Conservation (phyloP, 2,113 vertebrate genomes). For the Pituophis catenifer region DNA sequence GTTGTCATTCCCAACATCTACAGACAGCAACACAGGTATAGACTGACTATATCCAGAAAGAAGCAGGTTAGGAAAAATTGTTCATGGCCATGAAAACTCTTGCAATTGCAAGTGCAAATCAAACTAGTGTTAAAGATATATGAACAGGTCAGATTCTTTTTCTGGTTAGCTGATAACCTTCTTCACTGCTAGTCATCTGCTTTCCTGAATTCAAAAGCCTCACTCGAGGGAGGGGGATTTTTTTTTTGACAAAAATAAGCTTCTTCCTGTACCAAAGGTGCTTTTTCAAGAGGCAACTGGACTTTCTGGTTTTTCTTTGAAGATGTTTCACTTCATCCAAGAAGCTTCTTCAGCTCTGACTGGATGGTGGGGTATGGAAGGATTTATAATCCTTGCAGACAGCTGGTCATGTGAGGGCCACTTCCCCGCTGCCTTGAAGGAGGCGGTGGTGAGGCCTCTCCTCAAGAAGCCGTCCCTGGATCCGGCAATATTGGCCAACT, state of each 20-base stretch:
- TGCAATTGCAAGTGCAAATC: not conserved
- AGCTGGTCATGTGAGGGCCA: too few species aligned
- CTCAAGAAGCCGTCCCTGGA: too few species aligned
- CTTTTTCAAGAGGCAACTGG: too few species aligned
- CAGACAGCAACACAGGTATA: not conserved
- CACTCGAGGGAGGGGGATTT: not conserved
- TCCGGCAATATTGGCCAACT: too few species aligned
- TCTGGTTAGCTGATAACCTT: not conserved
- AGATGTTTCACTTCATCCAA: too few species aligned
- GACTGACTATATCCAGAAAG: not conserved
- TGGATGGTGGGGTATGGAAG: too few species aligned
- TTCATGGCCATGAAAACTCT: not conserved
- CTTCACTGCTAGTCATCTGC: not conserved
- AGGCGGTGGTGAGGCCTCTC: too few species aligned
- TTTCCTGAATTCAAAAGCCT: not conserved
- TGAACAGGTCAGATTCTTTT: not conserved
- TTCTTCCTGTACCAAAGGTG: not conserved
- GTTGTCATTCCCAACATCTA: not conserved
- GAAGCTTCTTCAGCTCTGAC: too few species aligned
- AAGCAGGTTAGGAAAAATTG: not conserved
- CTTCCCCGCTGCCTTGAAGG: too few species aligned
- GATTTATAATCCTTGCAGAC: too few species aligned
- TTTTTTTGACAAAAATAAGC: not conserved
- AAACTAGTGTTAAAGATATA: not conserved
- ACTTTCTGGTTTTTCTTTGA: too few species aligned